phyloP scores from a whole-genome alignment of 2,888 invertebrate genomes.

The Zaprionus lineosus region DNA sequence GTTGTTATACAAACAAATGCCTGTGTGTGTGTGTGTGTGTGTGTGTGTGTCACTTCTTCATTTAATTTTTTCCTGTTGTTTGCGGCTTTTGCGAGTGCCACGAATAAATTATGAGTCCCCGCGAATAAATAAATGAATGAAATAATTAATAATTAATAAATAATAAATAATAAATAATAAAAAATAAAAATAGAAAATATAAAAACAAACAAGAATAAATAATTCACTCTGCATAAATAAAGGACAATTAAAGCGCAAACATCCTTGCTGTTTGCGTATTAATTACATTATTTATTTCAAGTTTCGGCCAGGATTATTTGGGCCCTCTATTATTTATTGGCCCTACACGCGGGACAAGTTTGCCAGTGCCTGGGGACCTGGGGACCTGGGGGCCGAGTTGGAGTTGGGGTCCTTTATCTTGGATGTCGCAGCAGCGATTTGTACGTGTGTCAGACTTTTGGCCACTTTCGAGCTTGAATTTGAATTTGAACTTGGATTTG shows the following conservation, averaged over 20 bases:
- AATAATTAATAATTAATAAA: no score
- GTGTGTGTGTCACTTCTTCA: no score
- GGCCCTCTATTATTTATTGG: constrained; percentile 2
- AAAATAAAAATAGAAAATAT: no score
- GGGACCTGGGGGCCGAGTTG: background rate
- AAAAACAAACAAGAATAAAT: constrained; percentile 1
- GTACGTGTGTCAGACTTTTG: constrained; percentile 23
- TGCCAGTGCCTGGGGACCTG: no score
- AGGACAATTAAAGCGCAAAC: constrained; percentile 26
- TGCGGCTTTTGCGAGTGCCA: no score
- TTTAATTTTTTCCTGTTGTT: no score
- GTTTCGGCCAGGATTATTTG: background rate
- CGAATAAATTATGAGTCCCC: no score
- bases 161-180: no score
- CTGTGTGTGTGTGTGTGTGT: no score
- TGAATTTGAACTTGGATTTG: no score
- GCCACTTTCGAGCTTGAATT: constrained; percentile 56
- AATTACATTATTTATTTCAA: background rate
- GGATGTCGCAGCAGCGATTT: constrained; percentile 56
- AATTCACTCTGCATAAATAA: constrained; percentile 29
- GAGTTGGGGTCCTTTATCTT: constrained; percentile 49
- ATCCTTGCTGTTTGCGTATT: background rate
- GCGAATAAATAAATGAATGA: no score
- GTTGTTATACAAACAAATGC: no score
- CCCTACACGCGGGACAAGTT: constrained; percentile 9